Evolutionary conservation across 2,888 invertebrate genomes (phyloP).

Genomic region (Pterostichus niger): DNA sequence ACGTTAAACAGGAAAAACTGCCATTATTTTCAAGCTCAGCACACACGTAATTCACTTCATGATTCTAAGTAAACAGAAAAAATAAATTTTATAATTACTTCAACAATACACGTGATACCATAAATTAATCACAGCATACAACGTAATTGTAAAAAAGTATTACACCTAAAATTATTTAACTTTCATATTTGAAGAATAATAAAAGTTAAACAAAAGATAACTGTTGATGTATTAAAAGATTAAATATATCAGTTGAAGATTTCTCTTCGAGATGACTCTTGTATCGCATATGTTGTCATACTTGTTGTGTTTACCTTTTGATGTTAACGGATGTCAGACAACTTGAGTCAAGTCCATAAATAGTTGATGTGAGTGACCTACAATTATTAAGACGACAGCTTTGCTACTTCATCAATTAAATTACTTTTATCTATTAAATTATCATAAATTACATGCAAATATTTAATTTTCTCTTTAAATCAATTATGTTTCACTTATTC

Average conservation of each 20-base stretch:
- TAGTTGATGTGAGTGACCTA: conserved; percentile 3
- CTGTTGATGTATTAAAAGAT: too few relatives aligned
- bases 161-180: conserved; percentile 3
- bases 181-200: background rate
- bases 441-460: conserved; percentile 18
- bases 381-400: background rate
- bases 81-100: background rate
- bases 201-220: background rate
- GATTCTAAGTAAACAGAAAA: background rate
- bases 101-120: background rate
- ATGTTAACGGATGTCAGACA: conserved; percentile 7
- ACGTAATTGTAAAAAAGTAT: background rate
- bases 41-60: conserved; percentile 9
- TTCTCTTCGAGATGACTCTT: conserved; percentile 1
- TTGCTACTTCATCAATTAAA: conserved; percentile 5
- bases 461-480: conserved; percentile 7
- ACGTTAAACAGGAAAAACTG: conserved; percentile 11
- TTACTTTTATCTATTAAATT: conserved; percentile 14
- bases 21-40: conserved; percentile 15
- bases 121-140: background rate
- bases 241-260: conserved; percentile 4
- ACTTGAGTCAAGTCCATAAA: background rate
- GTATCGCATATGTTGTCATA: conserved; percentile 3
- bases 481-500: conserved; percentile 29
- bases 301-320: conserved; percentile 18